Base-by-base conservation (phyloP, 2,797 vertebrate genomes). In the Falco concolor region DNA sequence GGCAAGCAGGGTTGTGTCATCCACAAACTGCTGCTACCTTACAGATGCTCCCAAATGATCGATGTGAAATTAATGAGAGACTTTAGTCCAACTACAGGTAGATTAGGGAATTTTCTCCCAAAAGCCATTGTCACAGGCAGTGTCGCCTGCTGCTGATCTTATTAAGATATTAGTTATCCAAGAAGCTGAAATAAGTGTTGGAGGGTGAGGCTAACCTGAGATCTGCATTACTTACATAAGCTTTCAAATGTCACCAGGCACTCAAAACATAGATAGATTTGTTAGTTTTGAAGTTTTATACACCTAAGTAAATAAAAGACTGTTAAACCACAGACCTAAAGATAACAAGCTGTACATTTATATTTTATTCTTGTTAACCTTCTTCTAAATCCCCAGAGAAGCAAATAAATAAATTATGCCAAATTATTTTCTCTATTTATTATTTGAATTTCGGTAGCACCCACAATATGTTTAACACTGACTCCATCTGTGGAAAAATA, bases 21-120 rank as follows among this genome's bases (percentile, higher is more conserved):
- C 54, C 67, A 73, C 67, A 70, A 60, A 76, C 67, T 81, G 61
- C 79, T 93, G 63, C 67, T 50, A 12, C 36, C 70, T 82, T 65
- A 53, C 87, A 95, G 90, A 82, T 90, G 89, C 85, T 88, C 45
- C 73, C 79, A 79, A 83, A 84, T 76, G 70, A 91, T 63, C 70
- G 59, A 21, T 45, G 40, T 76, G 83, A 95, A 95, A 84, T 79
- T 85, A 95, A 93, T 92, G 76, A 86, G 38, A 65, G 24, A 88
- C 86, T 95, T 91, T 78, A 84, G 74, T 82, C 85, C 77, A 95
- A 0, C 22, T 90, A 63, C 67, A 84, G 56, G 70, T 70, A 95
- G 70, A 80, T 52, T 44, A 70, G 40, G 86, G 19, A 65, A 30
- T 84, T 94, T 95, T 88, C 40, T 85, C 80, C 88, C 32, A 49